Evolutionary conservation across 1,140 invertebrate species (phyloP).

Genomic region (Solenopsis invicta): DNA sequence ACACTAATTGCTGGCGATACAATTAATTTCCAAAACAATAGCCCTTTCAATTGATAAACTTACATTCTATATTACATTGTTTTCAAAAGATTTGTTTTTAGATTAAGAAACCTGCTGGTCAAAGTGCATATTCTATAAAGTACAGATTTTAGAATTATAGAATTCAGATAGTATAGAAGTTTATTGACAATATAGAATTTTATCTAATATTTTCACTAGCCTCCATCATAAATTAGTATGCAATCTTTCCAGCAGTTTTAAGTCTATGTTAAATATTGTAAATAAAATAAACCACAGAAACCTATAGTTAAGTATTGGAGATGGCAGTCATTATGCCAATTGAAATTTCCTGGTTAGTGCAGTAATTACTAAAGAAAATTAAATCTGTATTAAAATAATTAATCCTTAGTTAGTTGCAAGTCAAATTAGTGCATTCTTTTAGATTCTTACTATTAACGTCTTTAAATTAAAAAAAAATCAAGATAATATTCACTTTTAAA

Average conservation of each 20-base stretch:
- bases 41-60: constrained; percentile 16
- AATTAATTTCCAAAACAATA: constrained; percentile 37
- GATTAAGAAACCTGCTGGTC: constrained; percentile 8
- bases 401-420: constrained; percentile 12
- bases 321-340: constrained; percentile 46
- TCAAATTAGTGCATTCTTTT: constrained; percentile 8
- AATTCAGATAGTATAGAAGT: not conserved
- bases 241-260: constrained; percentile 18
- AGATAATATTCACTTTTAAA: not conserved
- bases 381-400: constrained; percentile 12
- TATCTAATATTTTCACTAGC: not conserved
- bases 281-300: constrained; percentile 33
- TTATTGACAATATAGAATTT: not conserved
- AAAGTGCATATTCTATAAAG: not conserved
- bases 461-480: not conserved
- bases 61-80: constrained; percentile 12
- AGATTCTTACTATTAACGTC: not conserved
- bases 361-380: constrained; percentile 27
- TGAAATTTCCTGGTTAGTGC: constrained; percentile 41
- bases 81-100: constrained; percentile 2
- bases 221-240: not conserved
- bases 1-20: constrained; percentile 74
- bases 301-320: constrained; percentile 26
- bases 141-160: constrained; percentile 4
- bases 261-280: constrained; percentile 16